Evolutionary conservation across 2,888 invertebrate genomes (phyloP).

Genomic region (Orgyia antiqua): DNA sequence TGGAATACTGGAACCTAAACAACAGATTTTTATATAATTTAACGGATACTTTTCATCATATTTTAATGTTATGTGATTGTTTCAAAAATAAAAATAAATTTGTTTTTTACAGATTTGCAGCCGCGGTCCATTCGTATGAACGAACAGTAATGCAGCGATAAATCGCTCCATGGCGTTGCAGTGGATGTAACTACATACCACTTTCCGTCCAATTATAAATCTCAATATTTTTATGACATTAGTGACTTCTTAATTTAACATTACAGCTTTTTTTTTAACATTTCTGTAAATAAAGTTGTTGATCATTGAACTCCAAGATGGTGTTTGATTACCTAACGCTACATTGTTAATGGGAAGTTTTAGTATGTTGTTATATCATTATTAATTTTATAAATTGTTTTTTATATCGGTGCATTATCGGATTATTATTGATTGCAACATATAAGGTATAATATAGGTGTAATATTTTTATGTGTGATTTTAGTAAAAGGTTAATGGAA

Average conservation of each 20-base stretch:
- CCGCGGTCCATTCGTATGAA: constrained; percentile 84
- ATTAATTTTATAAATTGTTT: constrained; percentile 40
- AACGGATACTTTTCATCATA: too few relatives aligned
- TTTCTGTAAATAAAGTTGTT: constrained; percentile 62
- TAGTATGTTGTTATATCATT: constrained; percentile 48
- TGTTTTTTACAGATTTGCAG: constrained; percentile 83
- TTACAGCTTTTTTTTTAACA: constrained; percentile 31
- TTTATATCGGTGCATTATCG: constrained; percentile 19
- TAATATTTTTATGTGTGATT: constrained; percentile 11
- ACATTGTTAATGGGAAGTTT: constrained; percentile 40
- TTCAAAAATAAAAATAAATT: neutral
- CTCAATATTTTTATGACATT: constrained; percentile 27
- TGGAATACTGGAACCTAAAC: too few relatives aligned
- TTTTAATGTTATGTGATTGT: neutral
- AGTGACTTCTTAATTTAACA: neutral
- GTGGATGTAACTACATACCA: constrained; percentile 15
- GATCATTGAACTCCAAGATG: constrained; percentile 41
- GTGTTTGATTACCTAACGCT: constrained; percentile 42
- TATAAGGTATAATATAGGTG: constrained; percentile 19
- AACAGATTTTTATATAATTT: too few relatives aligned
- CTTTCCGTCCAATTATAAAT: constrained; percentile 42
- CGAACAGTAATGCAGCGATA: constrained; percentile 48
- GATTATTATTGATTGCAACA: constrained; percentile 26
- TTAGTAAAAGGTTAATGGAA: constrained; percentile 19
- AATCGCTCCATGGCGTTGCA: neutral